A percentile compares a stretch with the other conserved stretches of the same genome.
Conservation (phyloP, 2,797 vertebrate genomes). For the Myiotriccus ornatus region DNA sequence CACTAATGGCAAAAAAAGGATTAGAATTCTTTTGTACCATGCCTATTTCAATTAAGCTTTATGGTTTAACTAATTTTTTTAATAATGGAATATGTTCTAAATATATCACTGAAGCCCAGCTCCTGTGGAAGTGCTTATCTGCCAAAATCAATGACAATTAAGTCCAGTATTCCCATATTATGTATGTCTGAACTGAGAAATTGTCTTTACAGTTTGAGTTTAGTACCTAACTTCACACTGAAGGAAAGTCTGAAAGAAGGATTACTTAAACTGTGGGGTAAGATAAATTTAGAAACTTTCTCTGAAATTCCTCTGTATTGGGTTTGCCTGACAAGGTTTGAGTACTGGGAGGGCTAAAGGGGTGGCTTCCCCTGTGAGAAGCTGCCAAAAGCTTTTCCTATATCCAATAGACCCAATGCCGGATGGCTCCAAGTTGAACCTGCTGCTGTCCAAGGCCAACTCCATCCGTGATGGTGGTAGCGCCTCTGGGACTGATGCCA, state of each 20-base stretch:
- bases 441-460: neutral
- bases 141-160: neutral
- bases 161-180: neutral
- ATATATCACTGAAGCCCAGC: neutral
- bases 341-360: neutral
- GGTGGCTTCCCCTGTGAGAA: neutral
- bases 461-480: neutral
- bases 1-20: neutral
- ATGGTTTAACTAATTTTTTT: neutral
- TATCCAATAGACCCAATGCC: neutral
- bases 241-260: neutral
- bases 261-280: neutral
- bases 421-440: neutral
- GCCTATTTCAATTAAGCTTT: neutral
- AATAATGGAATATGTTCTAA: neutral
- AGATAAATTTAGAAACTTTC: neutral
- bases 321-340: neutral
- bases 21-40: neutral
- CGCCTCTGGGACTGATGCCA: no score
- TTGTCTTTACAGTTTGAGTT: neutral
- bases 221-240: neutral
- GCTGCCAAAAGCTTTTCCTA: neutral
- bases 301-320: neutral
- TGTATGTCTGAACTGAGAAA: neutral
- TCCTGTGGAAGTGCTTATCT: neutral